phyloP scores from a whole-genome alignment of 2,888 invertebrate species.

The Eupithecia subumbrata region DNA sequence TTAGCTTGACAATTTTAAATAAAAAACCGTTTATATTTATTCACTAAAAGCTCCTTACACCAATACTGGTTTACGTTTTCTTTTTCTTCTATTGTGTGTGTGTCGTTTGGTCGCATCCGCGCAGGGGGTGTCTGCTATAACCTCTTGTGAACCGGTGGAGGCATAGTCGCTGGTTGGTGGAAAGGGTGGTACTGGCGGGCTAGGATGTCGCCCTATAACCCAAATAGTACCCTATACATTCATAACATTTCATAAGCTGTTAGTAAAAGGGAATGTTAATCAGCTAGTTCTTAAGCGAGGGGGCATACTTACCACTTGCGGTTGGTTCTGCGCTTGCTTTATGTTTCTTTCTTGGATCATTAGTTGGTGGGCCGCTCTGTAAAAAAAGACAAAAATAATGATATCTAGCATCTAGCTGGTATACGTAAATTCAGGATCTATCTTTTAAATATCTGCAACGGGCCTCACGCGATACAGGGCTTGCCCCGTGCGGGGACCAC shows the following conservation, averaged over 20 bases:
- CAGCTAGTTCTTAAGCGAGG: conserved; percentile 42
- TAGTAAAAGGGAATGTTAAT: conserved; percentile 43
- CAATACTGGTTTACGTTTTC: conserved; percentile 75
- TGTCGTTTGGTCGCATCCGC: conserved; percentile 50
- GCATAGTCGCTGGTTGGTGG: conserved; percentile 74
- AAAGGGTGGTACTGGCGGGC: conserved; percentile 79
- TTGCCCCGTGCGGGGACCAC: too few species aligned
- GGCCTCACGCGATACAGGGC: too few species aligned
- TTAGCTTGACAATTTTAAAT: conserved; percentile 47
- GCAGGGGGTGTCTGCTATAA: conserved; percentile 74
- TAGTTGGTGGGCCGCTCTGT: conserved; percentile 93
- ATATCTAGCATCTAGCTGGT: too few species aligned
- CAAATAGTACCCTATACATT: conserved; percentile 77
- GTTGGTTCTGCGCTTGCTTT: conserved; percentile 76
- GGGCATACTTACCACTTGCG: conserved; percentile 77
- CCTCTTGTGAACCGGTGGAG: conserved; percentile 73
- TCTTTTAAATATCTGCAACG: too few species aligned
- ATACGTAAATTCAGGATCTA: too few species aligned
- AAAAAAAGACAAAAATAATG: conserved; percentile 26
- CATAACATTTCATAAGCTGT: conserved; percentile 55
- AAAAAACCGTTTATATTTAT: conserved; percentile 25
- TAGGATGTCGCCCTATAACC: conserved; percentile 80
- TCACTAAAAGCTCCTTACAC: conserved; percentile 58
- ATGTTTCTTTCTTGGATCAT: conserved; percentile 87
- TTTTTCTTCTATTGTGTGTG: conserved; percentile 64